Conservation (phyloP, 2,797 vertebrate species). For the Acestrorhynchus altus region DNA sequence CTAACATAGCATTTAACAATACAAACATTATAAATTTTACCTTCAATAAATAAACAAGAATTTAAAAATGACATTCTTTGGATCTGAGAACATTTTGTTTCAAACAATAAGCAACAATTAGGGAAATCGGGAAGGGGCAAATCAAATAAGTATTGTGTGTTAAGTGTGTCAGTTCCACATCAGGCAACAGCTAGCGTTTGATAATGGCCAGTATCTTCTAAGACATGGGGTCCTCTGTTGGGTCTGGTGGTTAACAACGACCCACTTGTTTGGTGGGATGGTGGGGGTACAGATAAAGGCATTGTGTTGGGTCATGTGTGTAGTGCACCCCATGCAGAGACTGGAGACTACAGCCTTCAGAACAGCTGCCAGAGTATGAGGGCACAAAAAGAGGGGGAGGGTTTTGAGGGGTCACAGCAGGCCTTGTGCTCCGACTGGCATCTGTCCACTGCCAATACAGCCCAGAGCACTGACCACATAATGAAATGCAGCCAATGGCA, state of each 20-base stretch:
- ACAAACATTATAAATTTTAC: too few relatives aligned
- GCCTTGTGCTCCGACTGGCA: conserved; percentile 21
- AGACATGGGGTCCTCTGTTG: neutral
- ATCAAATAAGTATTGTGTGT: neutral
- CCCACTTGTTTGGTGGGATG: neutral
- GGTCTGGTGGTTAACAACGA: neutral
- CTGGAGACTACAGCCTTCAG: neutral
- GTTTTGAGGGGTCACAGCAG: conserved; percentile 25
- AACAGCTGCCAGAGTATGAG: conserved; percentile 35
- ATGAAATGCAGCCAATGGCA: neutral
- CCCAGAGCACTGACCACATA: conserved; percentile 16
- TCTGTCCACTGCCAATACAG: conserved; percentile 15
- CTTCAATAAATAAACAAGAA: too few relatives aligned
- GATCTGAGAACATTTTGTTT: too few relatives aligned
- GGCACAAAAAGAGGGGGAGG: neutral
- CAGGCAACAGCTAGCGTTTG: neutral
- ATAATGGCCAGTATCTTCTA: neutral
- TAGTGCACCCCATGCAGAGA: conserved; percentile 2
- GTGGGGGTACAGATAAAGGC: neutral
- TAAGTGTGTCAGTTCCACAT: conserved; percentile 2
- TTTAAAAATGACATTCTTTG: too few relatives aligned
- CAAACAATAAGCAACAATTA: too few relatives aligned
- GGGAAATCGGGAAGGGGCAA: too few relatives aligned
- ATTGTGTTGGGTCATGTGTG: neutral
- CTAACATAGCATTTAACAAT: too few relatives aligned